Evolutionary conservation across 2,888 invertebrate species (phyloP), one percentile per base, ranked within the genome.

Genomic region (Thelaira solivaga): DNA sequence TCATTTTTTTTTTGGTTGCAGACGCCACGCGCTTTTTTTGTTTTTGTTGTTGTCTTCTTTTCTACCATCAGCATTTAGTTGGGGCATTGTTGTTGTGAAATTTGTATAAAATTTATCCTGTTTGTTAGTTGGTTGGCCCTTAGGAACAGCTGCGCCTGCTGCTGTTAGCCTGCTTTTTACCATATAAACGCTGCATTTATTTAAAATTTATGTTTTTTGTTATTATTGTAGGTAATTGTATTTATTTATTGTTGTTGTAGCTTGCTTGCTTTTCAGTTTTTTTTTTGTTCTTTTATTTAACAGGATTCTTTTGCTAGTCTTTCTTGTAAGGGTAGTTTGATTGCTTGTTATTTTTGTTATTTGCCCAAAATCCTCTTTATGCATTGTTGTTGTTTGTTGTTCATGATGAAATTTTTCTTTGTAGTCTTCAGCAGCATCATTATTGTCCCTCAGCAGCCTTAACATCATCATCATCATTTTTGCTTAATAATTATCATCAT

Each of bases 111-210:
- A 67, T 59, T 67, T 39, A 67, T 74, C 59, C 74, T 67, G 74
- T 62, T n/a, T n/a, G 71, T 74, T 67, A 74, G 67, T 67, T 74
- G 51, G 74, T n/a, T n/a, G n/a, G n/a, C n/a, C 74, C 74, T 67
- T 41, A 67, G 74, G 74, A 67, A 45, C 74, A 74, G 74, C 74
- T 67, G 74, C 73, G 51, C 47, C 47, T 55, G 29, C 45, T 53
- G 73, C 73, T 69, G 43, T 24, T n/a, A n/a, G n/a, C n/a, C n/a
- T n/a, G n/a, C n/a, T n/a, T n/a, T 57, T 43, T 74, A 26, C 20
- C 18, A 8, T 29, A 39, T 16, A n/a, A n/a, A 65, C 59, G 65
- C 65, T 53, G 74, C 74, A 67, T 57, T 53, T 45, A 53, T 43
- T 34, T 71, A 41, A 57, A 73, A 4, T 41, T 61, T 36, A 31